phyloP scores from a whole-genome alignment of 2,888 invertebrate species.

The Dicycla oo region DNA sequence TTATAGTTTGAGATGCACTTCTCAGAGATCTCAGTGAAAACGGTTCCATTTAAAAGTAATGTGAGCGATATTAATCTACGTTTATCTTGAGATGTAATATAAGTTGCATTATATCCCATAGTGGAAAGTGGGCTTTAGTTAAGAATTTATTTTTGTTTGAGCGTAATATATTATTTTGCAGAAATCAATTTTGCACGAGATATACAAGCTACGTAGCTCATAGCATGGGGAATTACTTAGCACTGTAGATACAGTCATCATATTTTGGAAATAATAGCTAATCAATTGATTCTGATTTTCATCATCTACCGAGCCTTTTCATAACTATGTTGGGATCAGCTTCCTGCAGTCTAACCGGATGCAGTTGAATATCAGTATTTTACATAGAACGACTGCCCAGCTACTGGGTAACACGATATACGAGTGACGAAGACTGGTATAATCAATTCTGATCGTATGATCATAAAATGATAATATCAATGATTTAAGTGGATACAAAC shows the following conservation, averaged over 20 bases:
- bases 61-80: too few relatives aligned
- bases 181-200: too few relatives aligned
- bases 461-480: neutral
- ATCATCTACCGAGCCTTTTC: too few relatives aligned
- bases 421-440: neutral
- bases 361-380: neutral
- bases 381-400: too few relatives aligned
- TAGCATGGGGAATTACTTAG: neutral
- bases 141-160: too few relatives aligned
- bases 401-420: neutral
- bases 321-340: neutral
- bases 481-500: constrained; percentile 1
- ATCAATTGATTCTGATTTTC: neutral
- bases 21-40: too few relatives aligned
- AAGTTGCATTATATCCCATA: too few relatives aligned
- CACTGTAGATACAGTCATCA: neutral
- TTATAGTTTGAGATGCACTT: too few relatives aligned
- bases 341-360: neutral
- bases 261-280: neutral
- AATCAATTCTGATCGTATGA: neutral
- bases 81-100: too few relatives aligned
- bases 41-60: too few relatives aligned
- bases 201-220: neutral
- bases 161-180: too few relatives aligned
- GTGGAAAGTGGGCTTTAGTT: too few relatives aligned